phyloP scores from a whole-genome alignment of 2,113 vertebrate genomes.

The Oostethus manadensis region DNA sequence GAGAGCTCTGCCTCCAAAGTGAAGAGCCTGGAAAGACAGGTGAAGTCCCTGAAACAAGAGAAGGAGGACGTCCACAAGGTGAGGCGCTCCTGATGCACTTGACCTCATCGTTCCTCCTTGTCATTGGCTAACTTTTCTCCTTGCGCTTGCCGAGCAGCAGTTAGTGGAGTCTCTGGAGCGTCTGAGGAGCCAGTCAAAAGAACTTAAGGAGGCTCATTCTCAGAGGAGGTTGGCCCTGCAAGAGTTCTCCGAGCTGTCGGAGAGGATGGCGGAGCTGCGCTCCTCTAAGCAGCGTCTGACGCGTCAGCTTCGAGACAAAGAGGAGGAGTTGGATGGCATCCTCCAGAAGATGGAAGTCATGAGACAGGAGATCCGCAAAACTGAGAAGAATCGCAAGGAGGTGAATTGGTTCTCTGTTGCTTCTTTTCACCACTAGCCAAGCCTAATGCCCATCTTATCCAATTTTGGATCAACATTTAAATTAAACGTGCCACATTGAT shows the following conservation, averaged over 20 bases:
- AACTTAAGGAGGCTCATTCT: slow-evolving; percentile 88
- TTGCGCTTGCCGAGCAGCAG: slow-evolving; percentile 75
- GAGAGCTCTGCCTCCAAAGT: slow-evolving; percentile 84
- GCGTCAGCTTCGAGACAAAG: slow-evolving; percentile 90
- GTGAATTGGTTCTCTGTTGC: slow-evolving; percentile 49
- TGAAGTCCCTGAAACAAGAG: slow-evolving; percentile 80
- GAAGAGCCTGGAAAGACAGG: slow-evolving; percentile 86
- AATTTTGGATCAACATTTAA: no score
- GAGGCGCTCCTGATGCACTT: background rate
- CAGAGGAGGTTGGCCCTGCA: slow-evolving; percentile 89
- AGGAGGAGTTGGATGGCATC: slow-evolving; percentile 85
- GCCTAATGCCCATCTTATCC: no score
- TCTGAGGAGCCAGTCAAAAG: slow-evolving; percentile 84
- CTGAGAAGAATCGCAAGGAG: slow-evolving; percentile 88
- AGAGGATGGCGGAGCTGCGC: slow-evolving; percentile 84
- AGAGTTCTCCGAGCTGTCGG: slow-evolving; percentile 88
- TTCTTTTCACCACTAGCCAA: background rate
- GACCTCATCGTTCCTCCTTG: no score
- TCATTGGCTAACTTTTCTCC: background rate
- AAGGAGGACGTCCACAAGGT: slow-evolving; percentile 96
- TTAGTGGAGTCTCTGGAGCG: slow-evolving; percentile 84
- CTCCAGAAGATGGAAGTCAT: slow-evolving; percentile 83
- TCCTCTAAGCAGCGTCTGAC: slow-evolving; percentile 88
- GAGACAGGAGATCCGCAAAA: slow-evolving; percentile 85
- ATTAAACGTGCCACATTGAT: no score